A percentile compares a stretch with the other conserved stretches of the same genome.
These are phyloP conservation scores for Polyergus mexicanus DNA, from an alignment of 1,140 invertebrate species.

Conservation along the genomic window DNA sequence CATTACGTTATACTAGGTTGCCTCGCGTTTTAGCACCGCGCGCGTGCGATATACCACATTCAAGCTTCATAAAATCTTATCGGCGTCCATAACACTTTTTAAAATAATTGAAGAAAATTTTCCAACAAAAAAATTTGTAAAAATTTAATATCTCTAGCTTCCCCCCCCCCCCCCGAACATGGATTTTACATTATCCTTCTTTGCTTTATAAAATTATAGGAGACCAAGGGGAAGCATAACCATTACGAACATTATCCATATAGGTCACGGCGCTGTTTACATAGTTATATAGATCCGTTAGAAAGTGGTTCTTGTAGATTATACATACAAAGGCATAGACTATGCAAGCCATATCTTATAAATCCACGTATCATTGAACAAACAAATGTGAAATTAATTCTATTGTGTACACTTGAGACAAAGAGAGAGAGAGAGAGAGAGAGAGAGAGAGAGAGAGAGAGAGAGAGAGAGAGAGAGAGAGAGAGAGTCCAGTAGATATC, in stretches of 20 bases:
- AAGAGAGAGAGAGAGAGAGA: too few relatives aligned
- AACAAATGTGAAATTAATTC: conserved; percentile 21
- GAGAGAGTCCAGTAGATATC: not conserved
- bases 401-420: not conserved
- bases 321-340: not conserved
- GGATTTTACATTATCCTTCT: not conserved
- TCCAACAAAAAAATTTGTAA: not conserved
- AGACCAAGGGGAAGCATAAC: conserved; percentile 3
- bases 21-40: not conserved
- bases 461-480: too few relatives aligned
- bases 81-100: not conserved
- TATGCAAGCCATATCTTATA: conserved; percentile 20
- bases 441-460: too few relatives aligned
- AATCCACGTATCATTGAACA: conserved; percentile 10
- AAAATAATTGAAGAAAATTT: not conserved
- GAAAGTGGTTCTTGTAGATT: conserved; percentile 32
- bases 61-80: too few relatives aligned
- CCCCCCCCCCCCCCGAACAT: not conserved
- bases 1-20: not conserved
- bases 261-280: conserved; percentile 24
- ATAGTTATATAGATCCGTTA: conserved; percentile 21
- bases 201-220: conserved; percentile 18
- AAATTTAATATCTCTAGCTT: not conserved
- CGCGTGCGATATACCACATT: not conserved
- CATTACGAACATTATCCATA: conserved; percentile 26